Evolutionary conservation across 1,140 invertebrate species (phyloP), one percentile per base, ranked within the genome.

Genomic region (Drosophila willistoni): DNA sequence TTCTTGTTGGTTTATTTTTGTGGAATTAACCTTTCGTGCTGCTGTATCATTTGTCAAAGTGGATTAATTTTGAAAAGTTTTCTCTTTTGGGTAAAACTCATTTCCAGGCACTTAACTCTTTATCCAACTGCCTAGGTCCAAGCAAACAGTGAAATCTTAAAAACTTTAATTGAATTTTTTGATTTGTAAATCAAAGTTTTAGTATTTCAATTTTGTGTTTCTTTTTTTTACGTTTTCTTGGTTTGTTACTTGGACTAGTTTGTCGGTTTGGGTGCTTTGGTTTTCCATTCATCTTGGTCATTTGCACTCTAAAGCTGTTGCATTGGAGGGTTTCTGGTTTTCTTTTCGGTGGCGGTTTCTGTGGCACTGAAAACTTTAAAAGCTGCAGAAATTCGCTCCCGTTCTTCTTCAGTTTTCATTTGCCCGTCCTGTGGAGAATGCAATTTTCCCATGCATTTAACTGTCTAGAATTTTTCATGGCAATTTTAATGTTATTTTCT

Each of bases 401-500:
- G 9, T 10, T 13, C 3, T 39, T 39, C 12, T 13, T 13, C 36
- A 12, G 10, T 13, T 39, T 39, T 13, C 12, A 13, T 39, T 12
- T 39, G 36, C 36, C 10, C 10, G 22, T 39, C 9, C 36, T 39
- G 9, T 17, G 36, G 7, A 36, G 22, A 73, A 68, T 66, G 44
- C 34, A 68, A 71, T 64, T 81, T 65, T 17, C 33, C 6, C 39
- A 47, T 36, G 44, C 68, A 77, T 39, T 54, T 61, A 41, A 54
- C n/a, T 41, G 9, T 36, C 17, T 42, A 70, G 10, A 33, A 64
- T 36, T 76, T 77, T 68, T 51, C 39, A 34, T 33, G 22, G 12
- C 47, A 3, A 74, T 68, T 76, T 68, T 44, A 63, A 68, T 70
- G 63, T 54, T 65, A 60, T 68, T 66, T 54, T 66, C 44, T 47